Percentiles rank a stretch among this genome's conserved stretches.
These are phyloP conservation scores for Halcyon malimbica DNA, from an alignment of 2,113 vertebrate genomes.

Conservation along the genomic window DNA sequence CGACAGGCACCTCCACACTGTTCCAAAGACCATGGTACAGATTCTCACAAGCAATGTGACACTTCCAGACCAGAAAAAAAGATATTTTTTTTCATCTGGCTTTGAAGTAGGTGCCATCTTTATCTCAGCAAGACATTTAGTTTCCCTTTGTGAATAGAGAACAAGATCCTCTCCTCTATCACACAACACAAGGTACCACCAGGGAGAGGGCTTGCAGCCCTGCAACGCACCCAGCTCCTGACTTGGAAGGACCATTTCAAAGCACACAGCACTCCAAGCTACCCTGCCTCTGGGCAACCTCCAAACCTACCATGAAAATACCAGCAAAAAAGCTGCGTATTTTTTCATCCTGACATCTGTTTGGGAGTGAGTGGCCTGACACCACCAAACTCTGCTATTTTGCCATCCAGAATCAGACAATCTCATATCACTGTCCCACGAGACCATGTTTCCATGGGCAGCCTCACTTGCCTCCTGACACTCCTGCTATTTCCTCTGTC, in stretches of 20 bases:
- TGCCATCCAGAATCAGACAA: background rate
- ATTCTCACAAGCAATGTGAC: rapidly evolving
- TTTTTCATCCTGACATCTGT: background rate
- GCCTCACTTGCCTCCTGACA: background rate
- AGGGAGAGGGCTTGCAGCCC: background rate
- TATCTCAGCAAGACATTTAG: background rate
- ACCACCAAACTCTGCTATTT: background rate
- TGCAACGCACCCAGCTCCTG: background rate
- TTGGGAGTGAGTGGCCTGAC: background rate
- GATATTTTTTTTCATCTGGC: background rate
- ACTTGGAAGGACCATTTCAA: background rate
- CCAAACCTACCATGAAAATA: background rate
- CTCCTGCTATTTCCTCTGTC: background rate
- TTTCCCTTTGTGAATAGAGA: background rate
- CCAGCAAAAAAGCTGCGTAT: rapidly evolving
- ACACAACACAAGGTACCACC: background rate
- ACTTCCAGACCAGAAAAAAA: background rate
- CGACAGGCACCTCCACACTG: rapidly evolving
- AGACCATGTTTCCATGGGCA: rapidly evolving
- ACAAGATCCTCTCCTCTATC: background rate
- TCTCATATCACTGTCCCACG: rapidly evolving
- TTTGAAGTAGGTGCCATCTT: background rate
- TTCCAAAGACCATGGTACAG: rapidly evolving
- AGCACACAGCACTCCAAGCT: background rate
- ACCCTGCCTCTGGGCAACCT: background rate